Conservation (phyloP, 2,113 vertebrate species). For the Vulpes ferrilata region DNA sequence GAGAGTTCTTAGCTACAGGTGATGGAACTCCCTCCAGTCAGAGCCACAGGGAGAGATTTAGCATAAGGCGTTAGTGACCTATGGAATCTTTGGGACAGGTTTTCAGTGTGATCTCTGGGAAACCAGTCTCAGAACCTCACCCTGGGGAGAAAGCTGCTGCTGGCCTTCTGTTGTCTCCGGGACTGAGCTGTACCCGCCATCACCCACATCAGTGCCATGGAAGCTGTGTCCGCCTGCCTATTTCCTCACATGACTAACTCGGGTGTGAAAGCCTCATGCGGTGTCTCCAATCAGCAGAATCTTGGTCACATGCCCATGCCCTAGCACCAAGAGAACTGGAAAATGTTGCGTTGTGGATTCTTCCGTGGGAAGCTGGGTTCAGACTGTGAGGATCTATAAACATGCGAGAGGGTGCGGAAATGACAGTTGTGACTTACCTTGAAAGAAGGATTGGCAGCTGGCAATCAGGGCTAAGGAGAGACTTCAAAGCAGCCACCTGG, state of each 20-base stretch:
- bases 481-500: neutral
- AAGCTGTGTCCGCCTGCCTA: neutral
- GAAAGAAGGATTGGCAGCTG: neutral
- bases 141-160: neutral
- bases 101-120: neutral
- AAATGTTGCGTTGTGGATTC: neutral
- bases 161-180: neutral
- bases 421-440: neutral
- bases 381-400: neutral
- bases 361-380: neutral
- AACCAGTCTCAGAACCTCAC: neutral
- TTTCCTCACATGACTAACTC: neutral
- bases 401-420: neutral
- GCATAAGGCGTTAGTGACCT: neutral
- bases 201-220: too few relatives aligned
- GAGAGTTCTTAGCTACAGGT: neutral
- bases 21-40: neutral
- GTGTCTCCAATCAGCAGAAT: neutral
- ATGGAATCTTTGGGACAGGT: neutral
- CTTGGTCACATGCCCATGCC: neutral
- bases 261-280: neutral
- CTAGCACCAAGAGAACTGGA: neutral
- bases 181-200: neutral
- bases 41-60: neutral
- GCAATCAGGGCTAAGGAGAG: neutral